These are phyloP conservation scores for Patella depressa DNA, from an alignment of 2,888 invertebrate species.

Conservation along the genomic window DNA sequence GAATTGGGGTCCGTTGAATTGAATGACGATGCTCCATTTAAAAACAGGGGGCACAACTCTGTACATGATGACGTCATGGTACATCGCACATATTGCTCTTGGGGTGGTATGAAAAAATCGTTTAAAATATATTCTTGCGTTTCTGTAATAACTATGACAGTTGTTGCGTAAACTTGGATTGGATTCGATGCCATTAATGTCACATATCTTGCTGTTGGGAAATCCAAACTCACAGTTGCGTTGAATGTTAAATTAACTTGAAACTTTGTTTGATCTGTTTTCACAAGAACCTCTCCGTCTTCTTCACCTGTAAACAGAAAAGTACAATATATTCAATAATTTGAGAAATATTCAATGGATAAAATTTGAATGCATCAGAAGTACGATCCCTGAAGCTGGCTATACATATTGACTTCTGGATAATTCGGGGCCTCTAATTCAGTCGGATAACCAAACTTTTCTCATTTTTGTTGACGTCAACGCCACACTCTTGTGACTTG, in stretches of 20 bases:
- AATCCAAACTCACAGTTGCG: constrained; percentile 22
- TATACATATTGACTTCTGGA: too few relatives aligned
- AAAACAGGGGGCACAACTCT: constrained; percentile 32
- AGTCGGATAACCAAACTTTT: too few relatives aligned
- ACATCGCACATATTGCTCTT: constrained; percentile 41
- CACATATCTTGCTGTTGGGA: constrained; percentile 25
- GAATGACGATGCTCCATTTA: neutral
- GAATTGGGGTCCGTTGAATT: constrained; percentile 1
- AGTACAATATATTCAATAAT: neutral
- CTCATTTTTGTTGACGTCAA: too few relatives aligned
- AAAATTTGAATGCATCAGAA: too few relatives aligned
- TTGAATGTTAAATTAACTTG: constrained; percentile 7
- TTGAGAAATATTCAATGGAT: too few relatives aligned
- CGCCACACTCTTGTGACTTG: too few relatives aligned
- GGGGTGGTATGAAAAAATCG: constrained; percentile 39
- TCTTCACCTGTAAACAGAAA: constrained; percentile 22
- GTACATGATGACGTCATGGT: constrained; percentile 26
- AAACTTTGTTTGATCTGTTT: constrained; percentile 17
- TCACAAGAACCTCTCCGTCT: constrained; percentile 18
- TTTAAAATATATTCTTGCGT: constrained; percentile 21
- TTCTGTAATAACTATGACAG: constrained; percentile 9
- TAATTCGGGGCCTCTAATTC: too few relatives aligned
- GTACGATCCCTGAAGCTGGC: too few relatives aligned
- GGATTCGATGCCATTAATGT: constrained; percentile 20
- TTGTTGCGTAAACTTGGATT: constrained; percentile 11